Percentiles rank a stretch among this genome's conserved stretches.
Evolutionary conservation across 2,888 invertebrate species (phyloP).

Genomic region (Stictocephala bisonia): DNA sequence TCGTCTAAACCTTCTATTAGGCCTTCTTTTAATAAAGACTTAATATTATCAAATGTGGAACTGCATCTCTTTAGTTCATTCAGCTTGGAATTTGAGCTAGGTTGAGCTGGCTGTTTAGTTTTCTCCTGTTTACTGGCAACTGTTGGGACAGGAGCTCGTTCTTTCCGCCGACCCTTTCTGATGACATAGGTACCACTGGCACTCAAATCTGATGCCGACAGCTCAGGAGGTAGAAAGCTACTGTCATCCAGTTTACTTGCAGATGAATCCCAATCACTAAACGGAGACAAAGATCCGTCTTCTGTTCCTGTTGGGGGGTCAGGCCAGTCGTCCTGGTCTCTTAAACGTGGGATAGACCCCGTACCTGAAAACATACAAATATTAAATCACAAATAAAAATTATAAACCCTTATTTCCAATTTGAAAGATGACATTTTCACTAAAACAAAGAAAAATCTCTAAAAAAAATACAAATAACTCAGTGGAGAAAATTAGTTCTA

Average conservation of each 20-base stretch:
- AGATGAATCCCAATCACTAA: conserved; percentile 59
- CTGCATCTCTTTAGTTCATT: conserved; percentile 77
- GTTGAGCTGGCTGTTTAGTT: conserved; percentile 28
- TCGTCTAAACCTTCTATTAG: conserved; percentile 69
- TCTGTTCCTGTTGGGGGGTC: conserved; percentile 78
- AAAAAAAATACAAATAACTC: too few species aligned
- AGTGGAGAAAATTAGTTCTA: too few species aligned
- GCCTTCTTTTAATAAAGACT: conserved; percentile 78
- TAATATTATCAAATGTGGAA: conserved; percentile 81
- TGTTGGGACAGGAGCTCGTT: conserved; percentile 71
- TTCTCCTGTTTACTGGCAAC: conserved; percentile 45
- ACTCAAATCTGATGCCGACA: conserved; percentile 67
- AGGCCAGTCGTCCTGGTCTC: conserved; percentile 80
- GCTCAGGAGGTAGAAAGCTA: conserved; percentile 57
- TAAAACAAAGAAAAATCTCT: too few species aligned
- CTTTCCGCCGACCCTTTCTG: conserved; percentile 75
- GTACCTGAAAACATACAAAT: conserved; percentile 68
- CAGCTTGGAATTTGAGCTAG: conserved; percentile 47
- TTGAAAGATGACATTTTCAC: too few species aligned
- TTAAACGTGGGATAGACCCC: conserved; percentile 77
- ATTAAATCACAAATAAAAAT: not conserved
- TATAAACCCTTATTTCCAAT: too few species aligned
- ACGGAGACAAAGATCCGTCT: conserved; percentile 76
- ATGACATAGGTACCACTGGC: conserved; percentile 84
- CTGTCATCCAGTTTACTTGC: conserved; percentile 50